Conservation (phyloP, 2,888 invertebrate species). For the Volucella zonaria region DNA sequence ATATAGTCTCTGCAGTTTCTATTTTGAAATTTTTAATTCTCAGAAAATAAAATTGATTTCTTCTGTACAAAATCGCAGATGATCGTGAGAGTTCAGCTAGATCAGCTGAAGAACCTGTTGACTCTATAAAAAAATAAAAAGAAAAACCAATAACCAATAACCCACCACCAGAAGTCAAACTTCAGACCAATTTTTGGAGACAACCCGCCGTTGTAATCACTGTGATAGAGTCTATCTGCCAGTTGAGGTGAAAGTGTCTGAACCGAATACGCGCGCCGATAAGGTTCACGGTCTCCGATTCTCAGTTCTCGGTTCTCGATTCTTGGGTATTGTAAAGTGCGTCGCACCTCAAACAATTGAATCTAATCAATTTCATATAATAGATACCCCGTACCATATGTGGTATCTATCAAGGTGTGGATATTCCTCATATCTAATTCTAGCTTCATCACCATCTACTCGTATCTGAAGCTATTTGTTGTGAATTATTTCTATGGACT, state of each 20-base stretch:
- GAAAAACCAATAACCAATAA: background rate
- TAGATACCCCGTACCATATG: conserved; percentile 1
- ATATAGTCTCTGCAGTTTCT: background rate
- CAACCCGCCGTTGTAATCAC: conserved; percentile 12
- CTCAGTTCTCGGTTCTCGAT: background rate
- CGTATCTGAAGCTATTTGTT: background rate
- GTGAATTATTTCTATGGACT: conserved; percentile 1
- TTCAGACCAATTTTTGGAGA: background rate
- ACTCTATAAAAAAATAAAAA: background rate
- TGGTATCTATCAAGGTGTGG: conserved; percentile 10
- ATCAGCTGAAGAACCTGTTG: conserved; percentile 4
- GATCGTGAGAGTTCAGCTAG: conserved; percentile 17
- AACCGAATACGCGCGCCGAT: conserved; percentile 21
- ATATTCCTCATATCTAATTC: conserved; percentile 30
- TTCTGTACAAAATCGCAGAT: background rate
- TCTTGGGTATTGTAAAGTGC: background rate
- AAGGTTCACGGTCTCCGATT: background rate
- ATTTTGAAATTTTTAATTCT: background rate
- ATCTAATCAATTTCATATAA: conserved; percentile 33
- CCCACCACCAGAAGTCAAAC: background rate
- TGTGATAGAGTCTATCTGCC: conserved; percentile 4
- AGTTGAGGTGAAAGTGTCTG: conserved; percentile 41
- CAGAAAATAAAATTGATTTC: background rate
- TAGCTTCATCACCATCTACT: conserved; percentile 15
- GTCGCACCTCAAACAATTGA: background rate